A percentile compares a stretch with the other conserved stretches of the same genome.
Evolutionary conservation across 2,113 vertebrate species (phyloP).

Genomic region (Peromyscus maniculatus): DNA sequence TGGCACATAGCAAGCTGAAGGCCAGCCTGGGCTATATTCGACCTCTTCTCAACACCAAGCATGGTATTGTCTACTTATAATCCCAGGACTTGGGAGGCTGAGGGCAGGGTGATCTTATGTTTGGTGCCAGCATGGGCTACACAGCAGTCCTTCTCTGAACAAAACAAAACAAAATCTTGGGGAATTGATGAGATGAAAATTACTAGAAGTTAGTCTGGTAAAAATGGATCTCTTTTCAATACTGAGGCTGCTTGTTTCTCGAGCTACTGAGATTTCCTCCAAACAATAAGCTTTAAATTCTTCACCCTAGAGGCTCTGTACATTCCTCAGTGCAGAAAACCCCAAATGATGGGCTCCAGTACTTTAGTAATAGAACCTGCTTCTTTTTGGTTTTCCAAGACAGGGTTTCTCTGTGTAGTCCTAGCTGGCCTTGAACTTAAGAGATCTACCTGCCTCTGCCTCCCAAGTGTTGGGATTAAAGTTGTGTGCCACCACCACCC

Average conservation of each 20-base stretch:
- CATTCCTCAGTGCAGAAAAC: constrained; percentile 25
- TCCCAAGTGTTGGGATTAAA: too few species aligned
- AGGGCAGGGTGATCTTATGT: not conserved
- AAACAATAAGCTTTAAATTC: constrained; percentile 33
- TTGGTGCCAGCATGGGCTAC: not conserved
- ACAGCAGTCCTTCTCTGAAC: not conserved
- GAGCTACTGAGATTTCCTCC: constrained; percentile 50
- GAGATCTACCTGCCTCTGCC: too few species aligned
- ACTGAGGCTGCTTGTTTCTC: constrained; percentile 19
- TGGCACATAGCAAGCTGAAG: too few species aligned
- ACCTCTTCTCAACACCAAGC: not conserved
- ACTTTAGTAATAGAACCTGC: constrained; percentile 48
- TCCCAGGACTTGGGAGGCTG: not conserved
- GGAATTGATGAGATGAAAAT: constrained; percentile 11
- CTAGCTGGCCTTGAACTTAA: not conserved
- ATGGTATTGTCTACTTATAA: too few species aligned
- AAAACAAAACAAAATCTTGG: not conserved
- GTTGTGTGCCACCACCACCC: too few species aligned
- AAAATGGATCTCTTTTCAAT: constrained; percentile 39
- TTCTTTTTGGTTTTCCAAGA: not conserved
- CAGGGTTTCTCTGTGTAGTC: too few species aligned
- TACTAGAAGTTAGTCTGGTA: constrained; percentile 21
- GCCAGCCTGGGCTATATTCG: not conserved
- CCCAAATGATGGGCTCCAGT: not conserved
- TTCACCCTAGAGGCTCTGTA: constrained; percentile 44